Evolutionary conservation across 64 coral and sea anemone species (phyloP).

Genomic region (Orbicella faveolata): DNA sequence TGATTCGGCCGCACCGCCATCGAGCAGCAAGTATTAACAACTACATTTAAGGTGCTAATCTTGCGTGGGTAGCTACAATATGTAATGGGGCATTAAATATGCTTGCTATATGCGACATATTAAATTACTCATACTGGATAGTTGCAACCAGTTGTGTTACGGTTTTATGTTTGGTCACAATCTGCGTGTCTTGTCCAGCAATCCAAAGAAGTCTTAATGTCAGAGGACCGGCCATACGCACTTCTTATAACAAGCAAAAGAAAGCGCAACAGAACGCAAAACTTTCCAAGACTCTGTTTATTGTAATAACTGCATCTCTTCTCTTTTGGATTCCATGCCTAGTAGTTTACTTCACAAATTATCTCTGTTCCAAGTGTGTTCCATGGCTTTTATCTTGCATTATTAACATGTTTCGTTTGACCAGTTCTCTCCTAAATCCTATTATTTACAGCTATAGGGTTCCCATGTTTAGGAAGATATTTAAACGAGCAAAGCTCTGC

Average conservation of each 20-base stretch:
- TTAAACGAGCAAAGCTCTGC: no score
- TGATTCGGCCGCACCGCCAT: background rate
- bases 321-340: background rate
- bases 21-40: background rate
- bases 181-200: background rate
- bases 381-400: background rate
- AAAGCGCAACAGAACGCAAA: background rate
- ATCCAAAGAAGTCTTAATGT: background rate
- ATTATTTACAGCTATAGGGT: no score
- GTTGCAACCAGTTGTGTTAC: background rate
- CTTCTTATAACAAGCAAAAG: background rate
- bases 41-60: background rate
- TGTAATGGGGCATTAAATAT: background rate
- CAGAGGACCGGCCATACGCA: background rate
- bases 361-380: background rate
- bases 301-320: background rate
- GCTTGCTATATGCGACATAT: background rate
- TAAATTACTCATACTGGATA: background rate
- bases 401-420: background rate
- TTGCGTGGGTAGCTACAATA: background rate
- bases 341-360: background rate
- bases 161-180: background rate
- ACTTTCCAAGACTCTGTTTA: slow-evolving; percentile 18
- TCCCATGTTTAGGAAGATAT: no score
- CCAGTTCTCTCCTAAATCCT: background rate